Conservation (phyloP, 2,113 vertebrate species). For the Grammomys dolichurus region DNA sequence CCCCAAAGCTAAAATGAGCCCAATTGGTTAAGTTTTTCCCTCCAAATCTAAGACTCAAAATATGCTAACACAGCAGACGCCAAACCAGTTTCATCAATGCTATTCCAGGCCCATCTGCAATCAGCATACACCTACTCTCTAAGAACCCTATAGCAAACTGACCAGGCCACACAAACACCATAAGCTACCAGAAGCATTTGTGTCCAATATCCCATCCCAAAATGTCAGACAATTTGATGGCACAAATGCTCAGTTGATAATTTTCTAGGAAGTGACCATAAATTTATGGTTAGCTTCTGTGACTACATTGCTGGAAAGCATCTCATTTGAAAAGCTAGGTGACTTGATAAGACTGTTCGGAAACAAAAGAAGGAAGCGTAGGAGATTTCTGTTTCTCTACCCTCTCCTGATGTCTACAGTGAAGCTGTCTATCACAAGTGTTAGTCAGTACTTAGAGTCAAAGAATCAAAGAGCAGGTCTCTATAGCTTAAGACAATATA, state of each 20-base stretch:
- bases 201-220: not conserved
- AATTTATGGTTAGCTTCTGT: not conserved
- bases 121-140: not conserved
- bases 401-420: not conserved
- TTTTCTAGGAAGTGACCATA: not conserved
- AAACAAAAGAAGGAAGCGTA: not conserved
- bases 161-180: not conserved
- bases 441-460: not conserved
- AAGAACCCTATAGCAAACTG: not conserved
- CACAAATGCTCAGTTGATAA: not conserved
- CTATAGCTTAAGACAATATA: not conserved
- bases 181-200: not conserved
- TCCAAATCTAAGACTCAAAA: constrained; percentile 22
- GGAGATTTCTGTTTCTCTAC: not conserved
- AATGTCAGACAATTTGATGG: not conserved
- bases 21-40: not conserved
- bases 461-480: not conserved
- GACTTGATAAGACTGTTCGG: not conserved
- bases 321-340: not conserved
- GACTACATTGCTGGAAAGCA: not conserved
- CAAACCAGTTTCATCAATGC: not conserved
- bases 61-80: not conserved
- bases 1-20: not conserved
- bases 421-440: not conserved
- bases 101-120: not conserved